These are phyloP conservation scores for Propsilocerus akamusi DNA, from an alignment of 1,140 invertebrate species.

Conservation along the genomic window DNA sequence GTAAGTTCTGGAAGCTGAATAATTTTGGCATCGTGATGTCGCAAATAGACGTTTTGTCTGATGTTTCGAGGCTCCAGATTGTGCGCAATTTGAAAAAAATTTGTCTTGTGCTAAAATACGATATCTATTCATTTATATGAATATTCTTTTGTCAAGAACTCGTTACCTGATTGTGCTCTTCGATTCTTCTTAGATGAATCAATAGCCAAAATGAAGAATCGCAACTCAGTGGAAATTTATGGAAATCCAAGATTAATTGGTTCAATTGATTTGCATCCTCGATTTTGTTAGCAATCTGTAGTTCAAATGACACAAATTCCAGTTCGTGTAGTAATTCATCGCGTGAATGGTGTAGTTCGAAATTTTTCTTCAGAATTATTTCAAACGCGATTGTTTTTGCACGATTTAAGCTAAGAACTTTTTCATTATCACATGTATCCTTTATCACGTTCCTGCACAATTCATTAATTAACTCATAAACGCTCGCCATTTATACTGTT, in stretches of 20 bases:
- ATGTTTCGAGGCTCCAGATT: neutral
- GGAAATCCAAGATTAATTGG: too few species aligned
- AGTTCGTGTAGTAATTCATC: slow-evolving; percentile 7
- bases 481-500: slow-evolving; percentile 6
- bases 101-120: too few species aligned
- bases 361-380: slow-evolving; percentile 9
- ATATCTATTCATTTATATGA: too few species aligned
- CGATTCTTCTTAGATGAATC: slow-evolving; percentile 5
- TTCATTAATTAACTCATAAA: slow-evolving; percentile 8
- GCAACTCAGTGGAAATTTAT: too few species aligned
- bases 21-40: too few species aligned
- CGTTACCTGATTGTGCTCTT: too few species aligned
- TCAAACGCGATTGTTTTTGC: slow-evolving; percentile 7
- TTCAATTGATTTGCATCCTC: neutral
- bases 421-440: neutral
- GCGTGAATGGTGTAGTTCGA: neutral
- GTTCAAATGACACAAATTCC: slow-evolving; percentile 7
- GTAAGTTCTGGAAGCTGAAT: too few species aligned
- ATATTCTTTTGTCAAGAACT: too few species aligned
- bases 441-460: slow-evolving; percentile 7
- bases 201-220: too few species aligned
- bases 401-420: neutral
- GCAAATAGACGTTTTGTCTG: neutral
- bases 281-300: slow-evolving; percentile 6
- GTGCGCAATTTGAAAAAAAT: neutral